Evolutionary conservation across 2,888 invertebrate species (phyloP).

Genomic region (Eueremaeus valkanovi): DNA sequence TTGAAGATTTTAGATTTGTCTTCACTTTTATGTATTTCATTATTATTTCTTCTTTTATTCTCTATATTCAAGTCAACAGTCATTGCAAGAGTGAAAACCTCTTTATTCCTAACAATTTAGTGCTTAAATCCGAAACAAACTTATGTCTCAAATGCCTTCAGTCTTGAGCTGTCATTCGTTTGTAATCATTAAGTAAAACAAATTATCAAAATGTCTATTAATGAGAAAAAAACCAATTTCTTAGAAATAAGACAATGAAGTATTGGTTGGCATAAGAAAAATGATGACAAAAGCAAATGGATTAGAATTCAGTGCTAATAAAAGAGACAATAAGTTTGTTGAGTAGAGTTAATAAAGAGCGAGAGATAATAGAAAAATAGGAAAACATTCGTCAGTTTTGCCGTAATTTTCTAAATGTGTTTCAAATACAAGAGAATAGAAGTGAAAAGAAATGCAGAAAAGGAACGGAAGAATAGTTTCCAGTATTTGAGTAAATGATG

Average conservation of each 20-base stretch:
- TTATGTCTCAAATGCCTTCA: neutral
- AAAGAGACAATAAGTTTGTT: neutral
- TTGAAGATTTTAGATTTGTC: too few relatives aligned
- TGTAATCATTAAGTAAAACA: conserved; percentile 17
- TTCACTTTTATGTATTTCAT: too few relatives aligned
- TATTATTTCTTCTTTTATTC: too few relatives aligned
- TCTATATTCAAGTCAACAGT: too few relatives aligned
- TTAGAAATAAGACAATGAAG: neutral
- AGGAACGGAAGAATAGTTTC: neutral
- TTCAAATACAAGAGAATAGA: neutral
- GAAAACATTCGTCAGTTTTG: neutral
- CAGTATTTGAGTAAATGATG: conserved; percentile 1
- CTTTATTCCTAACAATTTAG: too few relatives aligned
- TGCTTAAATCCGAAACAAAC: too few relatives aligned
- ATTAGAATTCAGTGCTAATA: conserved; percentile 13
- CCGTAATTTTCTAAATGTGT: neutral
- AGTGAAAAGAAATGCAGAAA: neutral
- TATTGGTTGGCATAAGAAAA: neutral
- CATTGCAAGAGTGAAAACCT: too few relatives aligned
- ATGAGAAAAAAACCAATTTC: neutral
- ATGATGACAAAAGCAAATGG: conserved; percentile 16
- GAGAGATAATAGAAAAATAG: neutral
- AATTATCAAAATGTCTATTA: conserved; percentile 2
- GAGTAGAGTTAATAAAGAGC: neutral
- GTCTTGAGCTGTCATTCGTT: neutral